Conservation (phyloP, 2,888 invertebrate species). For the Aporophyla lueneburgensis region DNA sequence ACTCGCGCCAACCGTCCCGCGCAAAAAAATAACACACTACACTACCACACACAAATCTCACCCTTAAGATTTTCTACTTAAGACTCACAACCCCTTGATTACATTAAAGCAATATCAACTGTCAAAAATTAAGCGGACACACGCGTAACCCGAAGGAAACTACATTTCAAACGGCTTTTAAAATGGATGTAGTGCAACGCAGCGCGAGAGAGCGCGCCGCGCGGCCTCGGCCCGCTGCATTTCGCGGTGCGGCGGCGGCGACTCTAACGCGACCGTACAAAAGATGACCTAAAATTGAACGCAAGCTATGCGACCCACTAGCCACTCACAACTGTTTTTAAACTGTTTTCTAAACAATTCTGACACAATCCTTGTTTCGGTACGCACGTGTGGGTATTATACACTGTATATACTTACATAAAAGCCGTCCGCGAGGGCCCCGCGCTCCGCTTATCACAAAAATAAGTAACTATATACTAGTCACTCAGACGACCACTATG, state of each 20-base stretch:
- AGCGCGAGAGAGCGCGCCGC: conserved; percentile 83
- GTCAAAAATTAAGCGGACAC: conserved; percentile 90
- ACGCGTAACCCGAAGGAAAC: conserved; percentile 88
- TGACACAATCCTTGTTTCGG: conserved; percentile 80
- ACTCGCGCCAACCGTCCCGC: conserved; percentile 87
- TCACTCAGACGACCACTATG: conserved; percentile 85
- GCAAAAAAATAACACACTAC: conserved; percentile 87
- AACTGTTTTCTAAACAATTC: conserved; percentile 85
- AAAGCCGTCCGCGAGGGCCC: conserved; percentile 87
- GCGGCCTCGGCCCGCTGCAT: conserved; percentile 90
- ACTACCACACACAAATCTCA: conserved; percentile 79
- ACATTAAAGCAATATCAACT: conserved; percentile 87
- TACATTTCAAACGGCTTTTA: conserved; percentile 86
- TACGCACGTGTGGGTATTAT: conserved; percentile 76
- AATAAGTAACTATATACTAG: conserved; percentile 91
- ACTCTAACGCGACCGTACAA: conserved; percentile 87
- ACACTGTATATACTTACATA: conserved; percentile 86
- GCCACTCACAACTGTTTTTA: conserved; percentile 79
- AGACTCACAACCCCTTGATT: conserved; percentile 83
- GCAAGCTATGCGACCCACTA: conserved; percentile 82
- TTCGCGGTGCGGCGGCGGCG: conserved; percentile 86
- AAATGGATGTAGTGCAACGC: conserved; percentile 87
- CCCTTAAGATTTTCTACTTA: conserved; percentile 79
- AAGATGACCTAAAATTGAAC: conserved; percentile 90
- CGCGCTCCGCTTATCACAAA: conserved; percentile 90